Evolutionary conservation across 92 coral and sea anemone genomes (phyloP).

Genomic region (Epizoanthus ramosus): DNA sequence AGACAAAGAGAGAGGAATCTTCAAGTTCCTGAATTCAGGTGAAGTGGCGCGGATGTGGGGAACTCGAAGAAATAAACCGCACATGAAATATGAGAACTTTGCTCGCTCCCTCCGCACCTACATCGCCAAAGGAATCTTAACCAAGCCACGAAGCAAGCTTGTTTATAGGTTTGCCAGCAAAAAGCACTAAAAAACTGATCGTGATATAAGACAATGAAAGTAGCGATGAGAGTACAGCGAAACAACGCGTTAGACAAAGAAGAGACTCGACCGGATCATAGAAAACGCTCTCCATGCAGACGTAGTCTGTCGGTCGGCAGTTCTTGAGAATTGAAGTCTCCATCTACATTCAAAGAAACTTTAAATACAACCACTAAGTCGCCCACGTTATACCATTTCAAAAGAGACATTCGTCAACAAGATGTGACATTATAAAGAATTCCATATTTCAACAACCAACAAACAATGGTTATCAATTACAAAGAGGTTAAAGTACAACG

Average conservation of each 20-base stretch:
- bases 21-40: conserved; percentile 92
- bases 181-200: conserved; percentile 27
- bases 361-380: neutral
- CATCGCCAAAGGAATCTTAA: conserved; percentile 95
- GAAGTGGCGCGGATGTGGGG: conserved; percentile 98
- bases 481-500: too few relatives aligned
- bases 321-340: neutral
- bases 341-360: neutral
- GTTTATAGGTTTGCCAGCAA: conserved; percentile 81
- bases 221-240: too few relatives aligned
- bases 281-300: neutral
- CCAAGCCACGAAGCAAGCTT: conserved; percentile 94
- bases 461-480: too few relatives aligned
- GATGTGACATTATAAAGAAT: neutral
- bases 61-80: conserved; percentile 89
- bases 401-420: neutral
- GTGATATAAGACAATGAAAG: neutral
- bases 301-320: neutral
- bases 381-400: neutral
- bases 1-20: conserved; percentile 90
- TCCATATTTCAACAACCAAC: too few relatives aligned
- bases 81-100: conserved; percentile 99
- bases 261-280: neutral
- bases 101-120: conserved; percentile 97
- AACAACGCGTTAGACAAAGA: neutral